A percentile compares a stretch with the other conserved stretches of the same genome.
Conservation (phyloP, 2,888 invertebrate genomes). For the Amphimallon solstitiale region DNA sequence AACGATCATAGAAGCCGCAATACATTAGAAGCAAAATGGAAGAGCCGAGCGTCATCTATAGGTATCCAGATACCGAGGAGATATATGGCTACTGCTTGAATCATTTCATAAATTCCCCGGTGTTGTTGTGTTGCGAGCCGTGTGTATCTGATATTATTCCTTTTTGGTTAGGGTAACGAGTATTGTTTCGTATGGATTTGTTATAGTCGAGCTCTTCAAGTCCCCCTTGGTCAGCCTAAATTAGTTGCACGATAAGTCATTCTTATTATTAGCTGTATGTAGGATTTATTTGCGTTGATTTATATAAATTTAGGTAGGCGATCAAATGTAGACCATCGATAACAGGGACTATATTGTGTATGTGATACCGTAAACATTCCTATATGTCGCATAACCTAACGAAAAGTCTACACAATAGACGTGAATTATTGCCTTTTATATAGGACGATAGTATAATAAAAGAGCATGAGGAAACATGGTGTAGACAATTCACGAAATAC, state of each 20-base stretch:
- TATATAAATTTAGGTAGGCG: conserved; percentile 13
- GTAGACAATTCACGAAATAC: no score
- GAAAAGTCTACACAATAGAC: no score
- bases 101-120: conserved; percentile 56
- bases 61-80: conserved; percentile 54
- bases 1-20: conserved; percentile 62
- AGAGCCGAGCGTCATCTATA: conserved; percentile 55
- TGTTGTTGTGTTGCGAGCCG: conserved; percentile 37
- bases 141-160: conserved; percentile 42
- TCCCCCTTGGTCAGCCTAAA: conserved; percentile 31
- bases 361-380: no score
- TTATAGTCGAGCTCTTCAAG: conserved; percentile 21
- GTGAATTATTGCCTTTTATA: no score
- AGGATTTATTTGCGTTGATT: conserved; percentile 22
- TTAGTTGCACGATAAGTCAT: conserved; percentile 19
- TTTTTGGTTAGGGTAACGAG: conserved; percentile 32
- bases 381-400: no score
- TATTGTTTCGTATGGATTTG: conserved; percentile 36
- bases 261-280: neutral
- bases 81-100: conserved; percentile 55
- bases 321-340: no score
- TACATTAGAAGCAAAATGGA: conserved; percentile 60
- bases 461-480: no score
- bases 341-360: no score
- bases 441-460: no score